A percentile compares a stretch with the other conserved stretches of the same genome.
Evolutionary conservation across 1,140 invertebrate species (phyloP).

Genomic region (Gryon sp.): DNA sequence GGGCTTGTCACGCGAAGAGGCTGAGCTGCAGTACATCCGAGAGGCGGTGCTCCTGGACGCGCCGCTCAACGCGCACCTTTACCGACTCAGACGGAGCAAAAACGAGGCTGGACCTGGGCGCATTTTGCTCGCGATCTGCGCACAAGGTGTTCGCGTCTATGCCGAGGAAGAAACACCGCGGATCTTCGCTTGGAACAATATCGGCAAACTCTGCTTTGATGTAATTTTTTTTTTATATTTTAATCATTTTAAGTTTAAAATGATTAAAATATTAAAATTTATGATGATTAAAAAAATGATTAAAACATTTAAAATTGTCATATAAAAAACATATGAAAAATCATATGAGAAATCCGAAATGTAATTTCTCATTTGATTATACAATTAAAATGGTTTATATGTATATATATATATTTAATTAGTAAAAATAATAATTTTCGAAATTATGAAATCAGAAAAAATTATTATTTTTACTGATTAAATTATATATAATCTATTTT

Average conservation of each 20-base stretch:
- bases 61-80: slow-evolving; percentile 95
- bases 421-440: not conserved
- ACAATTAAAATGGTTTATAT: too few relatives aligned
- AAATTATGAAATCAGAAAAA: not conserved
- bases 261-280: too few relatives aligned
- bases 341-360: too few relatives aligned
- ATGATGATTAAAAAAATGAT: too few relatives aligned
- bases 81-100: slow-evolving; percentile 91
- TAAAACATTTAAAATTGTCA: too few relatives aligned
- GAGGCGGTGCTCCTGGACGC: slow-evolving; percentile 92
- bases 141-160: slow-evolving; percentile 91
- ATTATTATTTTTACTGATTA: not conserved
- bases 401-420: slow-evolving; percentile 2
- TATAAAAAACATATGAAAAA: too few relatives aligned
- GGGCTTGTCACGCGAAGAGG: slow-evolving; percentile 87
- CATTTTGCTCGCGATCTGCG: slow-evolving; percentile 90
- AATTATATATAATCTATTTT: too few relatives aligned
- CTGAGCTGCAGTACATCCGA: slow-evolving; percentile 91
- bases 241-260: too few relatives aligned
- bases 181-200: slow-evolving; percentile 94
- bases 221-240: slow-evolving; percentile 78
- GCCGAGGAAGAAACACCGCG: slow-evolving; percentile 84
- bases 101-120: slow-evolving; percentile 86
- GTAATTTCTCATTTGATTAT: too few relatives aligned
- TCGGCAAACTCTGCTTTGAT: slow-evolving; percentile 95